Evolutionary conservation across 2,888 invertebrate species (phyloP), one percentile per base, ranked within the genome.

Genomic region (Encarsia formosa): DNA sequence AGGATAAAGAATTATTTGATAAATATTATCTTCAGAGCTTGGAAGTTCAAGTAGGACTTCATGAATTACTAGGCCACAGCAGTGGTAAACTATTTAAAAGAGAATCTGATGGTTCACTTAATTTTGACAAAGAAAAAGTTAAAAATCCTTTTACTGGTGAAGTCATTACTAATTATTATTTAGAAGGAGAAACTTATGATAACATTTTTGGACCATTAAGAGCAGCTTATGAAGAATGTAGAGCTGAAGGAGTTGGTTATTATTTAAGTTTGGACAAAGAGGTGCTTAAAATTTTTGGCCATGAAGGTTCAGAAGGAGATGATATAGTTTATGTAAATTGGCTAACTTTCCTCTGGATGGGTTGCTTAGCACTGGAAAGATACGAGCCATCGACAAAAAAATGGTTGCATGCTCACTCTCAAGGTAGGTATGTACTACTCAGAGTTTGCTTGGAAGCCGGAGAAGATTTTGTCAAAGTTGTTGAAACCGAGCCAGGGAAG

Each of bases 231-330:
- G 97, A 98, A 73, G 97, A 98, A 76, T 98, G 97, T 67, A 83
- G 96, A 59, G 97, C 97, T 0, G 97, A 98, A 77, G 91, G 93
- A 34, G 96, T 97, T n/a, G 97, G 95, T 0, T 78, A 97, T 3
- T 94, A 91, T 70, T 80, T 97, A 15, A 89, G 88, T 45, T 76
- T 93, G 38, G 80, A 84, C 54, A 79, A 82, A 3, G 86, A 89
- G 59, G 84, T 90, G 55, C 71, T 90, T 4, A 81, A 82, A 81
- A 87, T 91, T 59, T 91, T 97, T 76, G 95, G 94, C 0, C 84
- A 87, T 67, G 85, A 86, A 62, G 88, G 86, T 4, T 65, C 77
- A 39, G 80, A 85, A 55, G 89, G 88, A 37, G 85, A 91, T 53
- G 83, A 91, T 62, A 85, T 97, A 26, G 84, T 85, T 43, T 97